These are phyloP conservation scores for Carabus problematicus DNA, from an alignment of 2,888 invertebrate species.

Conservation along the genomic window DNA sequence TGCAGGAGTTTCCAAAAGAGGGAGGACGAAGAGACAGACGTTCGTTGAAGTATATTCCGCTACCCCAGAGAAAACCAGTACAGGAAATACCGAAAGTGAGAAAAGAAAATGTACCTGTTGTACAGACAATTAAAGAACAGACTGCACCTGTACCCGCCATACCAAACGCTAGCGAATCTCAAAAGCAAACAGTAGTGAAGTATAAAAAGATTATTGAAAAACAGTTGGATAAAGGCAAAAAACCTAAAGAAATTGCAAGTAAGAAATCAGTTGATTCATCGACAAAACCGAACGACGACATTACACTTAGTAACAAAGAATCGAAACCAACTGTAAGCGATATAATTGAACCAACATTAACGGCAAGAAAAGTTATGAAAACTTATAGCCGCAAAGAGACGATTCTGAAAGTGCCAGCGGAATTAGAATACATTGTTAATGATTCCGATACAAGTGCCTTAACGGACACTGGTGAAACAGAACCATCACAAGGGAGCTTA, in stretches of 20 bases:
- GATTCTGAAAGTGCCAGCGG: constrained; percentile 23
- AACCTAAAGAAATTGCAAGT: constrained; percentile 10
- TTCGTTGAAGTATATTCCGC: no score
- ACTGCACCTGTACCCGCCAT: background rate
- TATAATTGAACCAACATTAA: constrained; percentile 51
- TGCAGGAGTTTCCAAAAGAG: background rate
- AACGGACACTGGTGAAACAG: background rate
- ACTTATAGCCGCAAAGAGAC: constrained; percentile 56
- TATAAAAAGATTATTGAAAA: constrained; percentile 10
- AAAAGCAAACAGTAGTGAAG: constrained; percentile 17
- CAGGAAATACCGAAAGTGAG: background rate
- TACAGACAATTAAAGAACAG: background rate
- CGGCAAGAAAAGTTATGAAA: constrained; percentile 53
- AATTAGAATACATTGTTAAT: constrained; percentile 25
- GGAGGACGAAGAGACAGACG: no score
- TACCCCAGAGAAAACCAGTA: no score
- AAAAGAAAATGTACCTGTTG: constrained; percentile 1
- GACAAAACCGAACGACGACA: constrained; percentile 12
- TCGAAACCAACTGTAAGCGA: constrained; percentile 42
- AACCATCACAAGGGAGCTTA: background rate
- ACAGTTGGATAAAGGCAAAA: constrained; percentile 13
- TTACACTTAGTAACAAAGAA: constrained; percentile 25
- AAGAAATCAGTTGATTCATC: constrained; percentile 17
- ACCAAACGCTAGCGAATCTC: background rate
- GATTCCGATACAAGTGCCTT: constrained; percentile 34